phyloP scores from a whole-genome alignment of 2,797 vertebrate species.

The Crocidura indochinensis region DNA sequence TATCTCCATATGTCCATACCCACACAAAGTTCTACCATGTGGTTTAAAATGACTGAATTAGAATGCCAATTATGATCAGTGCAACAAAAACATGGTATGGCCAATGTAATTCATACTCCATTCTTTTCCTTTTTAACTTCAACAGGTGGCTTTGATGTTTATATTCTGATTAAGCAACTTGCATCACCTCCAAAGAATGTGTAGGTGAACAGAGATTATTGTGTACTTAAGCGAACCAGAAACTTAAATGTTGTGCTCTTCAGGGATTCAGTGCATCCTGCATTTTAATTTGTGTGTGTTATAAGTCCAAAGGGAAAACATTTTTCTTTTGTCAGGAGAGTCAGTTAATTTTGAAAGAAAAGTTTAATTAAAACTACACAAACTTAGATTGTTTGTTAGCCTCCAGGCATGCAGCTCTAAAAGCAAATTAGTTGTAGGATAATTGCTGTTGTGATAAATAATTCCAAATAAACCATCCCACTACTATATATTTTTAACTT shows the following conservation, averaged over 20 bases:
- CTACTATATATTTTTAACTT: slow-evolving; percentile 67
- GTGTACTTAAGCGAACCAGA: slow-evolving; percentile 7
- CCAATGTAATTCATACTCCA: neutral
- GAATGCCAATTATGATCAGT: neutral
- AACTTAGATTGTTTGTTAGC: slow-evolving; percentile 79
- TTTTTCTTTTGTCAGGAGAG: slow-evolving; percentile 73
- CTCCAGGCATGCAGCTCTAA: slow-evolving; percentile 72
- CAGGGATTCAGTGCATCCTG: slow-evolving; percentile 34
- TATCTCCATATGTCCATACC: neutral
- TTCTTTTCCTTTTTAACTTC: neutral
- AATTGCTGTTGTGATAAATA: slow-evolving; percentile 73
- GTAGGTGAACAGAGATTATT: neutral
- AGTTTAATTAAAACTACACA: slow-evolving; percentile 85
- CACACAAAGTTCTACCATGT: neutral
- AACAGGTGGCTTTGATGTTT: neutral
- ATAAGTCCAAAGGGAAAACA: slow-evolving; percentile 67
- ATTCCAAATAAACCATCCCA: slow-evolving; percentile 28
- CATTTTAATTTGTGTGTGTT: slow-evolving; percentile 69
- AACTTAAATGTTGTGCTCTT: slow-evolving; percentile 49
- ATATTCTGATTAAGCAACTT: neutral
- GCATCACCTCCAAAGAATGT: neutral
- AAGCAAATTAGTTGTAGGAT: slow-evolving; percentile 77
- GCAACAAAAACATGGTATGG: neutral
- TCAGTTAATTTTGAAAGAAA: slow-evolving; percentile 79
- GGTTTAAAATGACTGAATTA: neutral